phyloP scores from a whole-genome alignment of 2,113 vertebrate genomes.

The Apodemus speciosus region DNA sequence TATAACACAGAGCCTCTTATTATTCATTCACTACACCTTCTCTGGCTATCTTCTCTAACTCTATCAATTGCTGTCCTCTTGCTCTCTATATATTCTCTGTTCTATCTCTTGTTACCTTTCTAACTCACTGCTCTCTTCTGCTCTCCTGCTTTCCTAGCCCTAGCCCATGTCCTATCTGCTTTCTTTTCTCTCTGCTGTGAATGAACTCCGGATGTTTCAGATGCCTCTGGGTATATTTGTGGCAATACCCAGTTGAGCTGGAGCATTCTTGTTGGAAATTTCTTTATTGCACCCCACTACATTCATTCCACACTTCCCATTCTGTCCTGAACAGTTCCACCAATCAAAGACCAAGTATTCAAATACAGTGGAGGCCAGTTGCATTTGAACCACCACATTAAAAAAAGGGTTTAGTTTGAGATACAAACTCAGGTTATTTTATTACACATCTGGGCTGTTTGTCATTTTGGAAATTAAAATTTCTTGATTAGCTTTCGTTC shows the following conservation, averaged over 20 bases:
- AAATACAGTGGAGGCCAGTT: neutral
- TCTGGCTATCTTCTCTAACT: neutral
- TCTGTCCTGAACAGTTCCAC: neutral
- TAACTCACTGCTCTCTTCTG: neutral
- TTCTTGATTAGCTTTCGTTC: neutral
- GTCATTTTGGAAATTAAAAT: neutral
- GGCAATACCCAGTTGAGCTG: no score
- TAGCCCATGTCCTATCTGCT: neutral
- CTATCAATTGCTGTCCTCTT: neutral
- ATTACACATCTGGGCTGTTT: neutral
- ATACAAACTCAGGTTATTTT: slow-evolving; percentile 16
- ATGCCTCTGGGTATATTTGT: neutral
- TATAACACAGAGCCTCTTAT: neutral
- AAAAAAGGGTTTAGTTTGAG: neutral
- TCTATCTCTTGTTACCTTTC: neutral
- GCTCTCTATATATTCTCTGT: neutral
- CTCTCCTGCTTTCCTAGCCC: neutral
- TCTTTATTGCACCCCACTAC: neutral
- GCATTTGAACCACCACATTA: neutral
- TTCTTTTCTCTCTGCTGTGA: neutral
- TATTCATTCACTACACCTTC: neutral
- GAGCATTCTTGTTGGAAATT: neutral
- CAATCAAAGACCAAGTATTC: neutral
- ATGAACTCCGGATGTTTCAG: neutral
- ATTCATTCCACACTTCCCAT: neutral